These are phyloP conservation scores for Platycheirus rosarum DNA, from an alignment of 2,888 invertebrate species.

Conservation along the genomic window DNA sequence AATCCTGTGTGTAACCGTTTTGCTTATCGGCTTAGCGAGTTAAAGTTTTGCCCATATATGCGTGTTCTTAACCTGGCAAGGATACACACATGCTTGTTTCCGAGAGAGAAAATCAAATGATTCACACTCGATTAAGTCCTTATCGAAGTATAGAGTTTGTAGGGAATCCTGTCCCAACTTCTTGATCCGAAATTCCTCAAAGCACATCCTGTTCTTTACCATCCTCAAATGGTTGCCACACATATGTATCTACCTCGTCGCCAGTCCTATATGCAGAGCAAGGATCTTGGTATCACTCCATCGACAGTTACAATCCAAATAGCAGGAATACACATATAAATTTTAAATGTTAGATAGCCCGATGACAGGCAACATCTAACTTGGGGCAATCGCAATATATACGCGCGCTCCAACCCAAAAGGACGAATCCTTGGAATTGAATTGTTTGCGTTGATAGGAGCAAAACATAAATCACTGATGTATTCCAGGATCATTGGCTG, in stretches of 20 bases:
- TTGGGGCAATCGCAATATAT: slow-evolving; percentile 20
- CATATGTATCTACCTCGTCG: not conserved
- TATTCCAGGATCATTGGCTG: slow-evolving; percentile 44
- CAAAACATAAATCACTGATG: slow-evolving; percentile 64
- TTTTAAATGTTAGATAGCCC: slow-evolving; percentile 63
- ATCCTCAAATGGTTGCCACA: too few species aligned
- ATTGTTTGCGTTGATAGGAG: slow-evolving; percentile 66
- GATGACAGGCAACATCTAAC: slow-evolving; percentile 64
- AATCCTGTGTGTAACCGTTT: slow-evolving; percentile 44
- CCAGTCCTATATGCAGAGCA: slow-evolving; percentile 40
- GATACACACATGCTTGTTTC: slow-evolving; percentile 24
- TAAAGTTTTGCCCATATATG: slow-evolving; percentile 49
- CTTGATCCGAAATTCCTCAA: slow-evolving; percentile 17
- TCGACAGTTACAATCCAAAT: slow-evolving; percentile 58
- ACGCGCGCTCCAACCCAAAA: slow-evolving; percentile 16
- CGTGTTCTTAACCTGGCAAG: slow-evolving; percentile 1
- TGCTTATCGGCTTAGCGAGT: slow-evolving; percentile 59
- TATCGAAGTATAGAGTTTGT: slow-evolving; percentile 39
- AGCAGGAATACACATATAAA: slow-evolving; percentile 50
- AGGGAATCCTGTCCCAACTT: slow-evolving; percentile 33
- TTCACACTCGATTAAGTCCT: slow-evolving; percentile 72
- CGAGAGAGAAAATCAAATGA: slow-evolving; percentile 50
- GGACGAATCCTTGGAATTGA: slow-evolving; percentile 53
- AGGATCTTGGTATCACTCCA: slow-evolving; percentile 35
- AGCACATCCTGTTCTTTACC: slow-evolving; percentile 12